These are phyloP conservation scores for Ceratina japonica DNA, from an alignment of 1,140 invertebrate genomes.

Conservation along the genomic window DNA sequence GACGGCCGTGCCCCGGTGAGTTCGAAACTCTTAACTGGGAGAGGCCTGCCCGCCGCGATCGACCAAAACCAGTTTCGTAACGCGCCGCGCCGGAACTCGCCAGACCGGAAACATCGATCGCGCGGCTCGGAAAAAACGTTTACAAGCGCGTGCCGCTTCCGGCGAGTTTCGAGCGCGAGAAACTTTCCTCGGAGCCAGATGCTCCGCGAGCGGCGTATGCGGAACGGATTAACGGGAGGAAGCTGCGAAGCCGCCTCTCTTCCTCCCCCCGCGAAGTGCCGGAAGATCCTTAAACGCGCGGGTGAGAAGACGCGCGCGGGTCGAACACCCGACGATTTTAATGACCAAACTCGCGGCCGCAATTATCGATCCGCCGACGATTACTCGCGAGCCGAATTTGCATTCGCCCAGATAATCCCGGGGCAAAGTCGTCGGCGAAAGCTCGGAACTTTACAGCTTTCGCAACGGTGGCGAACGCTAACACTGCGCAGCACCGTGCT, in stretches of 20 bases:
- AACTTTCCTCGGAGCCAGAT: constrained; percentile 8
- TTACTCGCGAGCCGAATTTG: too few species aligned
- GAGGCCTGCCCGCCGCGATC: constrained; percentile 10
- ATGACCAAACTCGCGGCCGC: too few species aligned
- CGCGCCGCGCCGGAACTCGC: constrained; percentile 3
- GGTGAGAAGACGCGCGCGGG: too few species aligned
- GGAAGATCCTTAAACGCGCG: too few species aligned
- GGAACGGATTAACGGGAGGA: neutral
- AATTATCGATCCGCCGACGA: too few species aligned
- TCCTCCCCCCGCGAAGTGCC: too few species aligned
- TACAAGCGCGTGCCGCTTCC: neutral
- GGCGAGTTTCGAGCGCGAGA: neutral
- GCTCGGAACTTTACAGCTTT: neutral
- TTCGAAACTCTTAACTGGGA: constrained; percentile 30
- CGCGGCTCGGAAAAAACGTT: neutral
- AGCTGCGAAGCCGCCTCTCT: too few species aligned
- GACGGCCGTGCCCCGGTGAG: neutral
- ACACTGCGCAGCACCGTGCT: neutral
- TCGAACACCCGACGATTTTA: too few species aligned
- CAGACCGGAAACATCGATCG: constrained; percentile 29
- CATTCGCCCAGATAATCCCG: too few species aligned
- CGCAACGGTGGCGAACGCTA: neutral
- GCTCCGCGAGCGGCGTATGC: neutral
- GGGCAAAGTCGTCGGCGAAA: neutral
- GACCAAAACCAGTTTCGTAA: constrained; percentile 21